A percentile compares a stretch with the other conserved stretches of the same genome.
These are phyloP conservation scores for Spilosoma lubricipeda DNA, from an alignment of 2,888 invertebrate species.

Conservation along the genomic window DNA sequence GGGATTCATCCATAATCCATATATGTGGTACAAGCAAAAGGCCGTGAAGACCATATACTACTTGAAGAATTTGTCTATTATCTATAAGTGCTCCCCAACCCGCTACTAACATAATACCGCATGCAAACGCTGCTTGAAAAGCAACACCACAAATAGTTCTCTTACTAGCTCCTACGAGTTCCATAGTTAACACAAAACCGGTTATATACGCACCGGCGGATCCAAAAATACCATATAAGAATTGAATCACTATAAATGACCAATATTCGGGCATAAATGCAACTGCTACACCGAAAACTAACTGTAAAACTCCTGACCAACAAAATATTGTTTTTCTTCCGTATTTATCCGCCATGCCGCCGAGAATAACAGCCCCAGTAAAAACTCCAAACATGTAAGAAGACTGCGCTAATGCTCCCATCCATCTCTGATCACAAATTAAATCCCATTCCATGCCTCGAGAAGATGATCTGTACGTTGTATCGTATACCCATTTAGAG, in stretches of 20 bases:
- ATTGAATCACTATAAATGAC: conserved; percentile 89
- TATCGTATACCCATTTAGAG: conserved; percentile 89
- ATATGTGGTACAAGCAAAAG: conserved; percentile 91
- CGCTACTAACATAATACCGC: conserved; percentile 93
- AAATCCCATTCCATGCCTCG: conserved; percentile 93
- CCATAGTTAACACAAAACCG: conserved; percentile 92
- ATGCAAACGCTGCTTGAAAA: conserved; percentile 92
- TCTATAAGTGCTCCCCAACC: conserved; percentile 93
- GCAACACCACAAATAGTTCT: conserved; percentile 93
- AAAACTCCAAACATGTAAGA: conserved; percentile 95
- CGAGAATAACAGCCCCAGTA: conserved; percentile 92
- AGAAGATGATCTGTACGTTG: conserved; percentile 90
- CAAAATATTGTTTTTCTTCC: conserved; percentile 94
- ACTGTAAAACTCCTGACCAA: conserved; percentile 91
- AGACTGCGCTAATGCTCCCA: conserved; percentile 92
- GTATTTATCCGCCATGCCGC: conserved; percentile 93
- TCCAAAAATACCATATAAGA: conserved; percentile 92
- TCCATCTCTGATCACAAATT: conserved; percentile 92
- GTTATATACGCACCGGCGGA: conserved; percentile 92
- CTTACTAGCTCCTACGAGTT: conserved; percentile 92
- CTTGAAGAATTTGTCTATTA: conserved; percentile 91
- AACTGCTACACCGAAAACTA: conserved; percentile 90
- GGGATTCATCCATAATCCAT: conserved; percentile 96
- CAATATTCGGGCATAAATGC: conserved; percentile 93
- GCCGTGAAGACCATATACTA: conserved; percentile 92